Conservation (phyloP, 2,113 vertebrate genomes). For the Narcine bancroftii region DNA sequence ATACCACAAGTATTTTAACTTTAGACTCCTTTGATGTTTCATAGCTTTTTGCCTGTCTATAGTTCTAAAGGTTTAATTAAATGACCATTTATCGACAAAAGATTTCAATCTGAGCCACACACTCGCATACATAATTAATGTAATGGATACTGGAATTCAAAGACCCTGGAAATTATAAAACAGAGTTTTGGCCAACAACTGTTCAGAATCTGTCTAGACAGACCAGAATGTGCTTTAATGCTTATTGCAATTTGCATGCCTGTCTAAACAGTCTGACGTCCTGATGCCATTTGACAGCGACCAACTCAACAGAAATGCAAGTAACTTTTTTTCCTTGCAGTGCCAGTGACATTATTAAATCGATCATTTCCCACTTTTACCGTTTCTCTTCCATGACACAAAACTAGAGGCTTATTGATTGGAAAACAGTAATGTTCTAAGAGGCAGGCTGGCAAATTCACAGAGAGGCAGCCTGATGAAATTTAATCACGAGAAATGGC, state of each 20-base stretch:
- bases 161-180: neutral
- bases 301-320: neutral
- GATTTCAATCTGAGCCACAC: neutral
- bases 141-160: neutral
- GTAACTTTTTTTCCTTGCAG: neutral
- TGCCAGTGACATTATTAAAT: neutral
- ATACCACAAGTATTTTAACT: neutral
- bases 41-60: neutral
- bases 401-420: neutral
- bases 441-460: no score
- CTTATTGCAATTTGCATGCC: neutral
- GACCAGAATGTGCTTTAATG: neutral
- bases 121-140: neutral
- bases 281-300: neutral
- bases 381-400: neutral
- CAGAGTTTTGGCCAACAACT: neutral
- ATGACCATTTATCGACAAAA: neutral
- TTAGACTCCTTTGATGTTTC: neutral
- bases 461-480: no score
- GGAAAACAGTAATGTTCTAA: no score
- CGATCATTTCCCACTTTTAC: neutral
- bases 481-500: no score
- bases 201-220: slow-evolving; percentile 8
- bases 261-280: neutral
- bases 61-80: neutral